These are phyloP conservation scores for Mustela lutreola DNA, from an alignment of 2,113 vertebrate species.

Conservation along the genomic window DNA sequence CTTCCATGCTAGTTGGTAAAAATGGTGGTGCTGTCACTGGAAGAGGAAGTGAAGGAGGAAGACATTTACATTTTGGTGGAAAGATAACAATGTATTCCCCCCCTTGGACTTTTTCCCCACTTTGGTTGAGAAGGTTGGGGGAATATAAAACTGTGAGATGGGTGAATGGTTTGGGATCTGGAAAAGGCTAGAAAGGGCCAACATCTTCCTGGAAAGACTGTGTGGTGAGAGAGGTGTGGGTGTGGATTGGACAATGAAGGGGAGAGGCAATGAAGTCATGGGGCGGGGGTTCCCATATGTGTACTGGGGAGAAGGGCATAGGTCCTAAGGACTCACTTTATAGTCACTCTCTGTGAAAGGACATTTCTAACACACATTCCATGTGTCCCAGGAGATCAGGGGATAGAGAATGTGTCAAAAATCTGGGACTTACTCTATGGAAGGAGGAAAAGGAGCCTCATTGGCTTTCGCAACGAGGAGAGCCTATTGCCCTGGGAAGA, in stretches of 20 bases:
- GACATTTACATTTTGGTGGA: neutral
- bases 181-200: neutral
- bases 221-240: neutral
- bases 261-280: neutral
- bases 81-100: neutral
- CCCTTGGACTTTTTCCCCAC: neutral
- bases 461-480: neutral
- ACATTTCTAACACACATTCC: neutral
- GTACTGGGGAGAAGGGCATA: neutral
- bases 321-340: neutral
- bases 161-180: neutral
- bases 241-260: neutral
- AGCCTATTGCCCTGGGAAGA: neutral
- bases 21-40: neutral
- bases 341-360: neutral
- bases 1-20: neutral
- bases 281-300: rapidly evolving
- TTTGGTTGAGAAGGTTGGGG: neutral
- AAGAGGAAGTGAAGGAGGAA: neutral
- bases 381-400: neutral
- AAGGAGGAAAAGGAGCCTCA: neutral
- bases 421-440: neutral
- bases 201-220: neutral
- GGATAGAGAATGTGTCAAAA: neutral
- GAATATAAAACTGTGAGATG: neutral